A percentile compares a stretch with the other conserved stretches of the same genome.
Conservation (phyloP, 2,797 vertebrate genomes). For the Anguilla megastoma region DNA sequence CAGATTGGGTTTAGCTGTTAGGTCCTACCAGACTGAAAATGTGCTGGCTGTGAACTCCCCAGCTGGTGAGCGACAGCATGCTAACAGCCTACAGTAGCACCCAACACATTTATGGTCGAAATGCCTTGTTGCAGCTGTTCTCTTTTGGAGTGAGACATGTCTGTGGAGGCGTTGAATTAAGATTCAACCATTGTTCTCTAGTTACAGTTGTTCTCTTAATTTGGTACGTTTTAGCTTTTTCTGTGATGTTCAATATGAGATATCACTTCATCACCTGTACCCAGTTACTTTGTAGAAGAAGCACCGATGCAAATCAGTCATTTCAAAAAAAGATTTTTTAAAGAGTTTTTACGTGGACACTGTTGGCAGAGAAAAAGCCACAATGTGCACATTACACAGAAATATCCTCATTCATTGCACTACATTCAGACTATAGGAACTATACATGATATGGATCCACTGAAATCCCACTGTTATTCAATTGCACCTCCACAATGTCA, state of each 20-base stretch:
- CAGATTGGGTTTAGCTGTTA: not conserved
- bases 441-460: not conserved
- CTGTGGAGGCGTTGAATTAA: not conserved
- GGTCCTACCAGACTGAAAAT: not conserved
- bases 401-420: not conserved
- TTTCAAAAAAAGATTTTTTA: not conserved
- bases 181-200: not conserved
- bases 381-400: not conserved
- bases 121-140: not conserved
- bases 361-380: not conserved
- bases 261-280: not conserved
- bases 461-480: not conserved
- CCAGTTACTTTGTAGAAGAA: not conserved
- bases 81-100: not conserved
- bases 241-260: not conserved
- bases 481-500: not conserved
- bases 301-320: not conserved
- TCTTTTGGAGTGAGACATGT: not conserved
- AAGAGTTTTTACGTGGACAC: not conserved
- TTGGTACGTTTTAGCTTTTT: not conserved
- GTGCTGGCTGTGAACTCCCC: not conserved
- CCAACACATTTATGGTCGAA: not conserved
- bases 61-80: slow-evolving; percentile 1
- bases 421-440: not conserved
- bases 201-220: not conserved